Percentiles rank a stretch among this genome's conserved stretches.
Conservation (phyloP, 2,113 vertebrate genomes). For the Egretta garzetta region DNA sequence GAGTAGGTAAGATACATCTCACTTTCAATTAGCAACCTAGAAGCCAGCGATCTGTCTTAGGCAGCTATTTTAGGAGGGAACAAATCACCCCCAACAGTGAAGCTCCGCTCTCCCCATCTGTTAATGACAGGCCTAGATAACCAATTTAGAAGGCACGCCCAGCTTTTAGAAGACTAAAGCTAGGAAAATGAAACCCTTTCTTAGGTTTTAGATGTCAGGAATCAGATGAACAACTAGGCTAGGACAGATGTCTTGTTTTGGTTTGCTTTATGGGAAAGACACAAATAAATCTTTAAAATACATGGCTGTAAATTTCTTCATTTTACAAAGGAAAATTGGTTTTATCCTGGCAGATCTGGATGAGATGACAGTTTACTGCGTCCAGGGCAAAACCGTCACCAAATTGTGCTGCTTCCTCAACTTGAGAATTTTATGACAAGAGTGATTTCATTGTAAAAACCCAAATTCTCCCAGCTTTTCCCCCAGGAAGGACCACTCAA, state of each 20-base stretch:
- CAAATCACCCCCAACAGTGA: conserved; percentile 58
- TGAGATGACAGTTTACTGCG: neutral
- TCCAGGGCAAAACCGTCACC: neutral
- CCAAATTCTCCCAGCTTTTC: neutral
- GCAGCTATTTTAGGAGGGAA: conserved; percentile 56
- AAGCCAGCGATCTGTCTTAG: neutral
- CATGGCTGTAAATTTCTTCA: neutral
- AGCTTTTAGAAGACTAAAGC: conserved; percentile 2
- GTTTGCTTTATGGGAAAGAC: neutral
- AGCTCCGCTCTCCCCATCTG: conserved; percentile 44
- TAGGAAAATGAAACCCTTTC: neutral
- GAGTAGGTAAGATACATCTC: neutral
- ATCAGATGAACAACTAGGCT: neutral
- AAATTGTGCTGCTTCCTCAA: neutral
- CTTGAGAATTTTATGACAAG: neutral
- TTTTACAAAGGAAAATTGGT: neutral
- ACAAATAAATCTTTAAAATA: neutral
- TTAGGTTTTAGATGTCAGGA: neutral
- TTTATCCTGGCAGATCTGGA: neutral
- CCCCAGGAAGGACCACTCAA: neutral
- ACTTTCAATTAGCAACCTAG: conserved; percentile 30
- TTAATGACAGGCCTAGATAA: conserved; percentile 51
- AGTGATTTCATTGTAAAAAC: neutral
- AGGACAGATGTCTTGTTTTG: neutral
- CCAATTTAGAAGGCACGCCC: conserved; percentile 30